Percentiles rank a stretch among this genome's conserved stretches.
phyloP scores from a whole-genome alignment of 2,888 invertebrate genomes.

The Rhorus exstirpatorius region DNA sequence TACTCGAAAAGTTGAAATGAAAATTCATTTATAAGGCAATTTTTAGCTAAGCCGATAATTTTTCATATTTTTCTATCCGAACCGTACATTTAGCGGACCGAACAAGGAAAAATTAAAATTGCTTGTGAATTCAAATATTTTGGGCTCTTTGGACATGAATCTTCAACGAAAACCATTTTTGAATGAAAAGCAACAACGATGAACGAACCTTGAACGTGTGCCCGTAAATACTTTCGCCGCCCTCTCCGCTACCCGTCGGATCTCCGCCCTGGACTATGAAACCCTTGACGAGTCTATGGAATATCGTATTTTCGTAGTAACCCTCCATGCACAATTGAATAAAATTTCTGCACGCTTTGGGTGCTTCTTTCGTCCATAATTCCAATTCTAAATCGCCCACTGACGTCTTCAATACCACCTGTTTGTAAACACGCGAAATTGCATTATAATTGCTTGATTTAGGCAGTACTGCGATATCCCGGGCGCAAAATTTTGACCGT shows the following conservation, averaged over 20 bases:
- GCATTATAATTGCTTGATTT: background rate
- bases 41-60: too few species aligned
- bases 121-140: too few species aligned
- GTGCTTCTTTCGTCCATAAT: constrained; percentile 98
- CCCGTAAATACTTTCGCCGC: constrained; percentile 98
- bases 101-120: too few species aligned
- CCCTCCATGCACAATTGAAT: constrained; percentile 98
- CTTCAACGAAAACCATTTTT: too few species aligned
- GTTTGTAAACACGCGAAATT: constrained; percentile 61
- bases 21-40: too few species aligned
- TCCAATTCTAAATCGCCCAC: constrained; percentile 99
- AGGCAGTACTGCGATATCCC: too few species aligned
- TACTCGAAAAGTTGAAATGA: too few species aligned
- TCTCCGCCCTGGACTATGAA: constrained; percentile 99
- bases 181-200: background rate
- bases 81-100: too few species aligned
- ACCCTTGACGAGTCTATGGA: constrained; percentile 96
- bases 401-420: constrained; percentile 96
- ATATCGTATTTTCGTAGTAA: constrained; percentile 96
- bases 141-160: too few species aligned
- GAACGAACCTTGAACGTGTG: constrained; percentile 94
- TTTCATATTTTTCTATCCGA: too few species aligned
- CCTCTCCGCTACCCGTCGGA: constrained; percentile 97
- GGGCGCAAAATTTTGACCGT: too few species aligned
- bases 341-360: constrained; percentile 97